Percentiles rank a stretch among this genome's conserved stretches.
These are phyloP conservation scores for Halcyon senegalensis DNA, from an alignment of 2,113 vertebrate species.

Conservation along the genomic window DNA sequence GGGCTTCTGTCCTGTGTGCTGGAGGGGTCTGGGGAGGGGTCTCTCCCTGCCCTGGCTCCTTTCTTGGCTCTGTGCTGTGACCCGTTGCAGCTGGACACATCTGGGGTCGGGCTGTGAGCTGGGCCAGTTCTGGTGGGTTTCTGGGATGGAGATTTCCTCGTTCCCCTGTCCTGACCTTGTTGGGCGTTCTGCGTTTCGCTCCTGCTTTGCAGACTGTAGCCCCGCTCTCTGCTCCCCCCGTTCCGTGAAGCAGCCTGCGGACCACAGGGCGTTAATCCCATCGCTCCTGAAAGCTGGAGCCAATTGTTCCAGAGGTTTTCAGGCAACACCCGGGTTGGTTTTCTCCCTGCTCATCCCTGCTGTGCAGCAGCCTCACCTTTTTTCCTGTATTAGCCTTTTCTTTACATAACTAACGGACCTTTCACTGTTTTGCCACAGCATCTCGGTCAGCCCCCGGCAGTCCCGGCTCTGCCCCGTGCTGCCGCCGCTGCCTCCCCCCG, in stretches of 20 bases:
- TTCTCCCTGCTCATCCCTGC: not conserved
- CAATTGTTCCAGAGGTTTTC: not conserved
- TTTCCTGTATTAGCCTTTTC: not conserved
- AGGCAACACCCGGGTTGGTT: not conserved
- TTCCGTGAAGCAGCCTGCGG: not conserved
- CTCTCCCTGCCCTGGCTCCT: not conserved
- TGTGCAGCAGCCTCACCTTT: not conserved
- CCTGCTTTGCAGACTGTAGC: not conserved
- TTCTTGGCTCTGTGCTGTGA: fast-evolving
- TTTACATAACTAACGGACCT: not conserved
- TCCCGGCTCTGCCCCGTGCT: not conserved
- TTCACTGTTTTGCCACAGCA: not conserved
- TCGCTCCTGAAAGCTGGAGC: not conserved
- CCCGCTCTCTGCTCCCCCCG: not conserved
- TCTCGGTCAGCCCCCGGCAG: not conserved
- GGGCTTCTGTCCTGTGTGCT: not conserved
- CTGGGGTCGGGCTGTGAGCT: not conserved
- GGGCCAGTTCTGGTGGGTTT: not conserved
- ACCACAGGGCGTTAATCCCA: not conserved
- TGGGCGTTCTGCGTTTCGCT: not conserved
- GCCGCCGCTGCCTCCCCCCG: not conserved
- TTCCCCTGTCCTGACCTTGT: not conserved
- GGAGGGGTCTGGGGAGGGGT: not conserved
- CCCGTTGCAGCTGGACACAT: fast-evolving
- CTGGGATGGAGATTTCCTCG: not conserved